Evolutionary conservation across 1,140 invertebrate species (phyloP).

Genomic region (Oscheius sp.): DNA sequence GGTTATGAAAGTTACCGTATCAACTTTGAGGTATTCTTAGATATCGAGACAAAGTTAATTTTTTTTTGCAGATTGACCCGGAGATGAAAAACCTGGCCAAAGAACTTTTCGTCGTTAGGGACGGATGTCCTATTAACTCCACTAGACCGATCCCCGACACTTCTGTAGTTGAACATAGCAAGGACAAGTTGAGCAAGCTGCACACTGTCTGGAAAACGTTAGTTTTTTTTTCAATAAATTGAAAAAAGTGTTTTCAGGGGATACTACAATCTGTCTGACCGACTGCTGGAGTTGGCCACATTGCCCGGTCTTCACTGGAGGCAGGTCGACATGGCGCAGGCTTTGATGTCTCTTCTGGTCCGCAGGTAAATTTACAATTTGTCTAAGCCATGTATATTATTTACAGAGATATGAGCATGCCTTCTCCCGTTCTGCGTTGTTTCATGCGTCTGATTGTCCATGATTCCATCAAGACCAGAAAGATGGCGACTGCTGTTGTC

Average conservation of each 20-base stretch:
- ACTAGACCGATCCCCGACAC: neutral
- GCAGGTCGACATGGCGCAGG: conserved; percentile 73
- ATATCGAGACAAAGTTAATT: neutral
- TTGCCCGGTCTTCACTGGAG: conserved; percentile 71
- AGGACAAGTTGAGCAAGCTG: neutral
- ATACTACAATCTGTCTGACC: conserved; percentile 37
- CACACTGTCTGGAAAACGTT: conserved; percentile 19
- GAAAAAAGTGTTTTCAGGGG: conserved; percentile 62
- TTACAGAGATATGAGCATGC: conserved; percentile 9
- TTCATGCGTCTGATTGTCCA: conserved; percentile 72
- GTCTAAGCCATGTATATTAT: conserved; percentile 51
- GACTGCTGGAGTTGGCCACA: conserved; percentile 29
- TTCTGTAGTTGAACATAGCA: neutral
- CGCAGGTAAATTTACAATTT: conserved; percentile 68
- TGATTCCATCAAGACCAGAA: conserved; percentile 72
- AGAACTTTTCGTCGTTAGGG: neutral
- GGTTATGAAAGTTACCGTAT: conserved; percentile 65
- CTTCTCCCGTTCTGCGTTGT: conserved; percentile 51
- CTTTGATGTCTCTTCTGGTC: conserved; percentile 72
- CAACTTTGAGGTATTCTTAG: conserved; percentile 36
- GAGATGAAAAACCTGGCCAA: neutral
- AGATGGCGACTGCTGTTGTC: conserved; percentile 68
- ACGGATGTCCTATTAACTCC: neutral
- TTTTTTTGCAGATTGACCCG: neutral
- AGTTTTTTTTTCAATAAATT: conserved; percentile 5